phyloP scores from a whole-genome alignment of 1,140 invertebrate genomes.

The Drosophila biarmipes region DNA sequence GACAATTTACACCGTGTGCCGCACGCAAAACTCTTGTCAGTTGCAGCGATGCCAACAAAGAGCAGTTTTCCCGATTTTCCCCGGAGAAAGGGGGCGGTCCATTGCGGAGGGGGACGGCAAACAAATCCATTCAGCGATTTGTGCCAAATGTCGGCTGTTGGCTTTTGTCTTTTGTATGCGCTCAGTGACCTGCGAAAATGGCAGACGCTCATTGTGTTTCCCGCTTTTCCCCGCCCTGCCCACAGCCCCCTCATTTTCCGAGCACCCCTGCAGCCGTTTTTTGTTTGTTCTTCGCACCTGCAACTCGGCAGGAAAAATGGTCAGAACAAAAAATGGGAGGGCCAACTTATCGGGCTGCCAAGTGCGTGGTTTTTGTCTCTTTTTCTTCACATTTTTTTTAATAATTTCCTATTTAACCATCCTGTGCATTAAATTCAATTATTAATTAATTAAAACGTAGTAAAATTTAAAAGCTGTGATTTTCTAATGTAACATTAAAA shows the following conservation, averaged over 20 bases:
- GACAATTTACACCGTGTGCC: conserved; percentile 77
- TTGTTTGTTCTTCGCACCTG: conserved; percentile 30
- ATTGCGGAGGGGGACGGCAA: conserved; percentile 12
- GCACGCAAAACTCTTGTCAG: conserved; percentile 81
- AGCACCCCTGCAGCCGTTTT: neutral
- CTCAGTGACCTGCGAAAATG: conserved; percentile 82
- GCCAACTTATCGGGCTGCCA: conserved; percentile 30
- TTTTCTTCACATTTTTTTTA: neutral
- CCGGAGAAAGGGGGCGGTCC: neutral
- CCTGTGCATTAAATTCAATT: conserved; percentile 65
- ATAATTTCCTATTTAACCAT: neutral
- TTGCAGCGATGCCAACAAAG: conserved; percentile 76
- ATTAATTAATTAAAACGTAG: neutral
- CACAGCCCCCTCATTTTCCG: neutral
- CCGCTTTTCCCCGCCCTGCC: neutral
- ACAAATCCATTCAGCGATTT: conserved; percentile 70
- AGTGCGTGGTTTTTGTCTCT: conserved; percentile 19
- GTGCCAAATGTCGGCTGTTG: conserved; percentile 72
- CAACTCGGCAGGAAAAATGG: conserved; percentile 12
- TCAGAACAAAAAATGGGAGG: neutral
- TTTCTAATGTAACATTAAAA: too few species aligned
- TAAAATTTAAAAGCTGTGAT: neutral
- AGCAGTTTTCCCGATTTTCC: conserved; percentile 12
- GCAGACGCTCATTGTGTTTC: conserved; percentile 73
- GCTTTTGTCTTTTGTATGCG: conserved; percentile 77